Base-by-base conservation (phyloP, 2,113 vertebrate genomes). In the Phaethornis superciliosus region DNA sequence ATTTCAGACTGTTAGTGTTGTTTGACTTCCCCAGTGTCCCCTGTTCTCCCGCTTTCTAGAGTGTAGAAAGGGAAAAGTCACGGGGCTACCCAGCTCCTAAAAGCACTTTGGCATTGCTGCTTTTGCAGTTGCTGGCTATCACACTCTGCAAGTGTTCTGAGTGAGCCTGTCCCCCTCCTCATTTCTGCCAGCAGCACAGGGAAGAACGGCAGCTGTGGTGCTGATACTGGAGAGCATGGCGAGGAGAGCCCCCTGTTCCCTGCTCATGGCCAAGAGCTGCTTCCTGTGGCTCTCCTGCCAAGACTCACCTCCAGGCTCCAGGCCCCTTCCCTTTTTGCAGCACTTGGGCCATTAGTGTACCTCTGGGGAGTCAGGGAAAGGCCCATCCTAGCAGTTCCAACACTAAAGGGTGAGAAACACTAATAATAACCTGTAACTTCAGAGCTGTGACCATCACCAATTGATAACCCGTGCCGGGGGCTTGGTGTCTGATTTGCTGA, bases 61-160 rank as follows among this genome's bases (percentile, higher is more conserved):
- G 87, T 15, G 26, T 80, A 77, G 95, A 79, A 91, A 85, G 88
- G 93, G 95, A 89, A 85, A 90, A 94, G 95, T 89, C 75, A 52
- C 81, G 91, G 95, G 71, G 91, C 76, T 47, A 7, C 78, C 40
- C 46, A 70, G 91, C 85, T 95, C 94, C 95, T 56, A 44, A 70
- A 94, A 77, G 89, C 91, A 85, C 95, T 89, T 92, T 94, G 95
- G 89, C 78, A 9, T 80, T 52, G 82, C 91, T 96, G 87, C 95
- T 94, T 82, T 52, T 67, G 81, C 93, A 89, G 93, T 76, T 0
- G 1, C 63, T 92, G 78, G 81, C 87, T 87, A 67, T 81, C 67
- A 65, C 42, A 19, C 67, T 72, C 74, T 89, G 75, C 59, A 28
- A 35, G 68, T 58, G 63, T 65, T 83, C n/a, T 20, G 64, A 65